Base-by-base conservation (phyloP, 1,140 invertebrate genomes). In the Hetaerina americana region DNA sequence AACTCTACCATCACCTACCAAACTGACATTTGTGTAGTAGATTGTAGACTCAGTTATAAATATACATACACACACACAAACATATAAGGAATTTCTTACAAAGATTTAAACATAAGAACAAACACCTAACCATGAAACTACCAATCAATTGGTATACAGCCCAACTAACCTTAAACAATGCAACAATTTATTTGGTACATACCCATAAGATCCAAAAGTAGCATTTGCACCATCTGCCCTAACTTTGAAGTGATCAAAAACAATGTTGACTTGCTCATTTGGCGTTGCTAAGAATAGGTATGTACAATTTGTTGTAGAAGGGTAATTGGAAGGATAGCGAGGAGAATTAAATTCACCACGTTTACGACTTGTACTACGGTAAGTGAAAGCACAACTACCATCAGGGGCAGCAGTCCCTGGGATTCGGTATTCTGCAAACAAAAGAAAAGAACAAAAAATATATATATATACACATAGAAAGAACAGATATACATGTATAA, bases 331-430 rank as follows among this genome's bases (percentile, higher is more conserved):
- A 76, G 96, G 96, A 86, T 97, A 94, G 66, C 95, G 87, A 12
- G 96, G 96, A 22, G 95, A 97, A 81, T 98, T 98, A 79, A 98
- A 94, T 76, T 94, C 91, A 22, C 96, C 96, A 69, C 87, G 86
- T 79, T 95, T 95, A 75, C 88, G 86, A 66, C 89, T 91, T 73
- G 87, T 88, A 80, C 94, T 96, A 71, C 88, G 86, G 82, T 97
- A 98, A 0, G 91, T 92, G 81, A 97, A 98, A 66, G 88, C 88
- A 80, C 96, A 98, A 73, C 86, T 90, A 72, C 93, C 93, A 77
- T 93, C 90, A 0, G 94, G 93, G 15, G 93, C 91, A 18, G 94
- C 91, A 0, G 94, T 97, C 29, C 96, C 96, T n/a, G 94, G 93
- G 77, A 98, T 93, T 72, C 90, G 92, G 80, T 95, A 96, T 81